phyloP scores from a whole-genome alignment of 2,888 invertebrate species.

The Amblyjoppa fuscipennis region DNA sequence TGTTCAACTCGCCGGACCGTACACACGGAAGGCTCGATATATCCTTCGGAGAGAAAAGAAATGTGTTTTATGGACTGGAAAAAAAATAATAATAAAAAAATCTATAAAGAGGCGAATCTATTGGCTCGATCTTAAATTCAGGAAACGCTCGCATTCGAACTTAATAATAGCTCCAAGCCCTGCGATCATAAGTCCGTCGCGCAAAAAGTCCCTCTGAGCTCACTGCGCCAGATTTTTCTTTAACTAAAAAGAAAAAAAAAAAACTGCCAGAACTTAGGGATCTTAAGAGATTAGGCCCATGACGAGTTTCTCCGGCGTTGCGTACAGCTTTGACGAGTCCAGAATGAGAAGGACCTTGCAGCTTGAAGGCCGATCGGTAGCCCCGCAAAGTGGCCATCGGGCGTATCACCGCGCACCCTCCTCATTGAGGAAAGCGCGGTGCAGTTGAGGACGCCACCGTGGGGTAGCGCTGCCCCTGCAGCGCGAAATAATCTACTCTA shows the following conservation, averaged over 20 bases:
- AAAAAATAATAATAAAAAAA: not conserved
- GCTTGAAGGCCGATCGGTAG: conserved; percentile 57
- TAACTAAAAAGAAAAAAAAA: conserved; percentile 7
- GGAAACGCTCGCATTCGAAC: not conserved
- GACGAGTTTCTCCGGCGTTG: conserved; percentile 17
- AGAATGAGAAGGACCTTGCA: conserved; percentile 26
- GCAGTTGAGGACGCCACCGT: not conserved
- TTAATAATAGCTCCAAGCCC: not conserved
- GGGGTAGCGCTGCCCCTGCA: conserved; percentile 44
- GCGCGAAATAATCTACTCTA: conserved; percentile 68
- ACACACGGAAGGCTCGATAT: not conserved
- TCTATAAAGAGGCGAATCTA: not conserved
- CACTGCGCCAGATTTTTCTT: not conserved
- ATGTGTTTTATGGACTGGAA: not conserved
- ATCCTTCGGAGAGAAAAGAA: not conserved
- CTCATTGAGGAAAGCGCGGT: not conserved
- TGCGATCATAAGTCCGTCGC: too few species aligned
- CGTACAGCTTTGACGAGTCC: not conserved
- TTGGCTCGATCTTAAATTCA: not conserved
- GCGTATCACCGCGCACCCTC: conserved; percentile 65
- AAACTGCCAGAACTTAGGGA: conserved; percentile 2
- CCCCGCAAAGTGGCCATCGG: conserved; percentile 70
- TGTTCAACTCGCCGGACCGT: not conserved
- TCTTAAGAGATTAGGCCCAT: conserved; percentile 43
- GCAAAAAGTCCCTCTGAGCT: not conserved